Percentiles rank a stretch among this genome's conserved stretches.
Conservation (phyloP, 64 coral and sea anemone species). For the Porites lutea region DNA sequence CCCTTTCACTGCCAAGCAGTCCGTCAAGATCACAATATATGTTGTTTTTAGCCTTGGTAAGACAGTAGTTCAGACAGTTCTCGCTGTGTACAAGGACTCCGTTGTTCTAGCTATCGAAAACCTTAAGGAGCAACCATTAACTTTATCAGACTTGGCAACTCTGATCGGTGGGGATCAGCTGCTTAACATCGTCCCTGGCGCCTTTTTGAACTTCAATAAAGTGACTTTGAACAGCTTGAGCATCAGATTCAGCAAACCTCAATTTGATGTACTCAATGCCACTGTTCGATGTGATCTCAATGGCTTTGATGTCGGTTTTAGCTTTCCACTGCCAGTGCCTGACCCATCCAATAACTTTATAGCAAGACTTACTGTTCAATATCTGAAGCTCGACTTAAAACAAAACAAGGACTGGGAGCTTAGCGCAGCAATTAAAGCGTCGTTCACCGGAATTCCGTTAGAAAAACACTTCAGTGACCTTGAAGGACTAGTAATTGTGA, state of each 20-base stretch:
- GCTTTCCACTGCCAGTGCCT: slow-evolving; percentile 63
- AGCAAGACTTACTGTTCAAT: slow-evolving; percentile 43
- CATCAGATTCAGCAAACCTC: slow-evolving; percentile 70
- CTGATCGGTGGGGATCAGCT: slow-evolving; percentile 61
- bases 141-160: slow-evolving; percentile 38
- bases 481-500: slow-evolving; percentile 35
- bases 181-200: slow-evolving; percentile 40
- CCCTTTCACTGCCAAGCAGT: slow-evolving; percentile 35
- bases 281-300: slow-evolving; percentile 43
- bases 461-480: slow-evolving; percentile 48
- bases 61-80: slow-evolving; percentile 8
- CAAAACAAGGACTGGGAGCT: slow-evolving; percentile 56
- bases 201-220: slow-evolving; percentile 30
- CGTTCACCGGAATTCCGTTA: slow-evolving; percentile 60
- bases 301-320: slow-evolving; percentile 74
- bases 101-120: slow-evolving; percentile 15
- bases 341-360: slow-evolving; percentile 65
- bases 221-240: slow-evolving; percentile 54
- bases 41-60: slow-evolving; percentile 37
- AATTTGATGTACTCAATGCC: slow-evolving; percentile 63
- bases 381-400: neutral
- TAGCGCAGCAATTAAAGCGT: slow-evolving; percentile 39
- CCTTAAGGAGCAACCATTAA: slow-evolving; percentile 24
- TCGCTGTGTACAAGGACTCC: neutral
- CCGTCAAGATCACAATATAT: slow-evolving; percentile 3